Evolutionary conservation across 1,140 invertebrate genomes (phyloP), one percentile per base, ranked within the genome.

Genomic region (Cyclargus thomasi): DNA sequence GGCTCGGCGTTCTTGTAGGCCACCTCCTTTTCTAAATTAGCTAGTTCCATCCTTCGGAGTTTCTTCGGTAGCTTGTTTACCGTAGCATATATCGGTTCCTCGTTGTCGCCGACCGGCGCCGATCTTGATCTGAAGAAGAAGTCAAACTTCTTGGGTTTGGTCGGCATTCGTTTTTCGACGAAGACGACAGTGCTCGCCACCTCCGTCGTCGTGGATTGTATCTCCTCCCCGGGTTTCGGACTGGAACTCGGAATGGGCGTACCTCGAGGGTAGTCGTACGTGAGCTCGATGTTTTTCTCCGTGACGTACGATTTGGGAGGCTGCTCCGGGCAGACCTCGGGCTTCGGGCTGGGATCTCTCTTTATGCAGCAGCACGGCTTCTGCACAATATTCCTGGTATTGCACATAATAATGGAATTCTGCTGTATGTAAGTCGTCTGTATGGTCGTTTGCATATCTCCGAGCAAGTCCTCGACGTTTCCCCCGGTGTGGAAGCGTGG

Each of bases 21-120:
- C 14, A 91, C 88, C 74, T 91, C 90, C 71, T 91, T 91, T 70
- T 91, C 90, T 57, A 91, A 71, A 75, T 91, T 91, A 2, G 82
- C 89, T 18, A 91, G 74, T 64, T 91, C 88, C 80, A 91, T 87
- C 70, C 88, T 75, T 64, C 86, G 77, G 53, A 91, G 68, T 72
- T 89, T 83, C 67, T 91, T 91, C 14, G 90, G 90, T 47, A 91
- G 70, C 76, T 91, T 91, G 71, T 91, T 91, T 0, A 91, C 90
- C 22, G 90, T 91, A 2, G 90, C 90, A 67, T 91, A 91, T 67
- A 91, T 91, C 0, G 90, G 90, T 68, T 91, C 90, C 53, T 91
- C 88, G 57, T 83, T 81, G 8, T 88, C 83, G 23, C 88, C 90
- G 0, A 91, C 90, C 0, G 90, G 90, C 47, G 88, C 90, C 14